Evolutionary conservation across 2,888 invertebrate species (phyloP).

Genomic region (Toxonevra muliebris): DNA sequence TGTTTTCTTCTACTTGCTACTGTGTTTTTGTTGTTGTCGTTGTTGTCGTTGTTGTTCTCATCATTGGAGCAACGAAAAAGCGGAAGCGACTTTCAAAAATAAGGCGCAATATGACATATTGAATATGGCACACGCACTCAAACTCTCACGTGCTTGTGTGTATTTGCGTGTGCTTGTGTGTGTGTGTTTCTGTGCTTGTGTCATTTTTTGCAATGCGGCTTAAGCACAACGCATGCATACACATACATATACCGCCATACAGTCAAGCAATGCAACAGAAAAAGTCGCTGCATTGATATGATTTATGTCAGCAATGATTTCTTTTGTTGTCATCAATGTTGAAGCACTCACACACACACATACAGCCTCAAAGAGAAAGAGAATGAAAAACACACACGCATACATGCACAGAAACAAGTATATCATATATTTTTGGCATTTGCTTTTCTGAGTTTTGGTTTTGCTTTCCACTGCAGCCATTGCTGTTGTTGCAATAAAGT

Average conservation of each 20-base stretch:
- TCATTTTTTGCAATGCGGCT: neutral
- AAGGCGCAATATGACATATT: no score
- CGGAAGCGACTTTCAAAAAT: no score
- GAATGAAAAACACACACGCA: no score
- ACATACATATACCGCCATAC: neutral
- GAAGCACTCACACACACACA: neutral
- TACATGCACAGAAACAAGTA: no score
- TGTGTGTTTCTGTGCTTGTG: neutral
- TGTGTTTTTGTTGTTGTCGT: neutral
- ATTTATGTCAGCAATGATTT: slow-evolving; percentile 4
- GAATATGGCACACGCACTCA: neutral
- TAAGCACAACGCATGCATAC: neutral
- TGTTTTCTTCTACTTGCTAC: neutral
- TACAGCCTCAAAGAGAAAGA: no score
- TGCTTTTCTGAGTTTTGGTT: no score
- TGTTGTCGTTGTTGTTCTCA: neutral
- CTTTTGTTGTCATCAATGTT: neutral
- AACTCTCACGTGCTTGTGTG: neutral
- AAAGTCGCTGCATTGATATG: neutral
- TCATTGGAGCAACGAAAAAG: neutral
- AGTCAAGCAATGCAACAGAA: no score
- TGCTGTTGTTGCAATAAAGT: neutral
- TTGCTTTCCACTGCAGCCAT: neutral
- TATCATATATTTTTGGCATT: no score
- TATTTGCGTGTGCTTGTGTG: neutral